Base-by-base conservation (phyloP, 2,797 vertebrate genomes). In the Cottoperca gobio region DNA sequence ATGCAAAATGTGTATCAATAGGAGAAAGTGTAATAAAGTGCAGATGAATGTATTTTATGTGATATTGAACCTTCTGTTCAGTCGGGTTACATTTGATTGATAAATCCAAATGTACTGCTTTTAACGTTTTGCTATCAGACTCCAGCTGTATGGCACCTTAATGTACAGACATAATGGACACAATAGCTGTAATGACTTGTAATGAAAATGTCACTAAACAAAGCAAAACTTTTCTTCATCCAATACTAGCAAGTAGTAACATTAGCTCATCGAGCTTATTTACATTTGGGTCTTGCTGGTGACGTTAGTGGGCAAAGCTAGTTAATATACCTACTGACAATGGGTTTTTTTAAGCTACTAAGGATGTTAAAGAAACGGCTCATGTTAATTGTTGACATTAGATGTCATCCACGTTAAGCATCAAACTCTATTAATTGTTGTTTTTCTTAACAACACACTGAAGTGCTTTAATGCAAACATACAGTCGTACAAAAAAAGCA, bases 401-500 rank as follows among this genome's bases (percentile, higher is more conserved):
- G 3, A 26, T 35, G 31, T 52, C 11, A 50, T 37, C 5, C 26
- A 62, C 24, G 40, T 53, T 17, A 12, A 45, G 23, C 42, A 23
- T 19, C n/a, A 1, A 35, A 49, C 17, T 50, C 6, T 19, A 10
- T 8, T 42, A 13, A 23, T 5, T 48, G 13, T 48, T 58, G 28
- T 37, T 59, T 65, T 59, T 46, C 43, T n/a, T 24, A 6, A 48
- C 40, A 58, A 39, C 35, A 24, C 0, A 43, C 13, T 11, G 2
- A 46, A 28, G 48, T 4, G 5, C 3, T 49, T 35, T 1, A 42
- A 6, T 17, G 7, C 28, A 43, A 53, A 59, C 13, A 31, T 0
- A 1, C 1, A 3, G 1, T 17, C 3, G 23, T 11, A 14, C 0
- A 11, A 3, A 39, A 1, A 2, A 2, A 37, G 1, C 8, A 42